phyloP scores from a whole-genome alignment of 1,140 invertebrate genomes.

The Campoletis sonorensis region DNA sequence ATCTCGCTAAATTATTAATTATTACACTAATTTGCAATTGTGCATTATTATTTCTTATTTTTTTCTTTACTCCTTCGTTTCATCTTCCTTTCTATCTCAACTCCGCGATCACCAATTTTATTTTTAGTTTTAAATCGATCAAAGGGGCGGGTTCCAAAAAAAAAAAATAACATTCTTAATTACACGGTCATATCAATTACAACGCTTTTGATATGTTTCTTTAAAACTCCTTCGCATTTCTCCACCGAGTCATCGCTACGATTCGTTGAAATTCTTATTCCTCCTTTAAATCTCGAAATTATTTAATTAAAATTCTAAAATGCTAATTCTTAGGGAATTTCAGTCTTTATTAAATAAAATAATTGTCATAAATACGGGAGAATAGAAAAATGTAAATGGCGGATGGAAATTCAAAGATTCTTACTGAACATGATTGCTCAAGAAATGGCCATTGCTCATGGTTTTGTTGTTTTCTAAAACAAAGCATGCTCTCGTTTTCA shows the following conservation, averaged over 20 bases:
- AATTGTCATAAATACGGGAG: conserved; percentile 17
- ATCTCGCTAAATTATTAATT: conserved; percentile 48
- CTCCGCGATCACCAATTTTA: conserved; percentile 29
- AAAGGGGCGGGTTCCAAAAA: conserved; percentile 55
- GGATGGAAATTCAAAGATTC: not conserved
- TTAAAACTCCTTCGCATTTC: conserved; percentile 50
- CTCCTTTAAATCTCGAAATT: conserved; percentile 10
- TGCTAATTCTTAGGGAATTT: conserved; percentile 27
- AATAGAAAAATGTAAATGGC: conserved; percentile 12
- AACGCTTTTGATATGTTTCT: conserved; percentile 50
- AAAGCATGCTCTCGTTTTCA: not conserved
- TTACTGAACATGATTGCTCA: conserved; percentile 29
- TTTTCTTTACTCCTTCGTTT: conserved; percentile 23
- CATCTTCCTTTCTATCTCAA: not conserved
- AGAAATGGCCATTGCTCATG: not conserved
- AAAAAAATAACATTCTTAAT: conserved; percentile 51
- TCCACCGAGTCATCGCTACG: not conserved
- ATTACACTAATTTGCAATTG: conserved; percentile 51
- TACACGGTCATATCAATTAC: conserved; percentile 51
- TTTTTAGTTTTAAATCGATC: conserved; percentile 37
- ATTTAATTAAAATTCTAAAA: conserved; percentile 41
- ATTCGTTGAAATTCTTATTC: not conserved
- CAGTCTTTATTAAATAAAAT: conserved; percentile 46
- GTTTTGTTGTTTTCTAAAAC: conserved; percentile 17
- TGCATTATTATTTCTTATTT: conserved; percentile 37